Conservation (phyloP, 2,113 vertebrate species). For the Falco punctatus region DNA sequence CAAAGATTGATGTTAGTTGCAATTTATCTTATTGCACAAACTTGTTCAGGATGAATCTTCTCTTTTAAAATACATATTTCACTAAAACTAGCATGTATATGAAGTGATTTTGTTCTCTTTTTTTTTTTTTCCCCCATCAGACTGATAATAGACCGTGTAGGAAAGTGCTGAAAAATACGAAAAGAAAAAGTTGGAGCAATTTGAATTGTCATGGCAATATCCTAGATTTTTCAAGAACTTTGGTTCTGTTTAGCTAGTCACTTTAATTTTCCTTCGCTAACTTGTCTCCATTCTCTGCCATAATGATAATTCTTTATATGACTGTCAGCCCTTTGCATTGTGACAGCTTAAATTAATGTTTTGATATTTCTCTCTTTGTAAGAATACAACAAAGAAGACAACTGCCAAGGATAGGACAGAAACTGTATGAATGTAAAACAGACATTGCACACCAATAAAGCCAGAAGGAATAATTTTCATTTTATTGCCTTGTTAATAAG, state of each 20-base stretch:
- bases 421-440: conserved; percentile 66
- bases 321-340: conserved; percentile 75
- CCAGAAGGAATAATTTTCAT: conserved; percentile 41
- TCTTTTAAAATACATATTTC: conserved; percentile 45
- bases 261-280: conserved; percentile 71
- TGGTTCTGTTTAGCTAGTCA: conserved; percentile 72
- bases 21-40: conserved; percentile 45
- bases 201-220: conserved; percentile 66
- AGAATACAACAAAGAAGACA: conserved; percentile 75
- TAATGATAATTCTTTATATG: conserved; percentile 73
- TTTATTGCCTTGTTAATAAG: conserved; percentile 57
- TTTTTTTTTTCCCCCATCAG: conserved; percentile 42
- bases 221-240: conserved; percentile 68
- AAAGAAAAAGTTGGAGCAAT: conserved; percentile 51
- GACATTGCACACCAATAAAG: conserved; percentile 57
- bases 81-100: conserved; percentile 22
- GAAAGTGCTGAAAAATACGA: conserved; percentile 56
- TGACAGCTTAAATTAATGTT: conserved; percentile 79
- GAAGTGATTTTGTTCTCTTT: conserved; percentile 34
- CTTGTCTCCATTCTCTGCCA: conserved; percentile 69
- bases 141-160: conserved; percentile 60
- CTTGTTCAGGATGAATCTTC: conserved; percentile 2
- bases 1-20: conserved; percentile 10
- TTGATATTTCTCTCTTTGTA: conserved; percentile 74
- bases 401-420: conserved; percentile 70